Evolutionary conservation across 2,113 vertebrate species (phyloP).

Genomic region (Cottus gobio): DNA sequence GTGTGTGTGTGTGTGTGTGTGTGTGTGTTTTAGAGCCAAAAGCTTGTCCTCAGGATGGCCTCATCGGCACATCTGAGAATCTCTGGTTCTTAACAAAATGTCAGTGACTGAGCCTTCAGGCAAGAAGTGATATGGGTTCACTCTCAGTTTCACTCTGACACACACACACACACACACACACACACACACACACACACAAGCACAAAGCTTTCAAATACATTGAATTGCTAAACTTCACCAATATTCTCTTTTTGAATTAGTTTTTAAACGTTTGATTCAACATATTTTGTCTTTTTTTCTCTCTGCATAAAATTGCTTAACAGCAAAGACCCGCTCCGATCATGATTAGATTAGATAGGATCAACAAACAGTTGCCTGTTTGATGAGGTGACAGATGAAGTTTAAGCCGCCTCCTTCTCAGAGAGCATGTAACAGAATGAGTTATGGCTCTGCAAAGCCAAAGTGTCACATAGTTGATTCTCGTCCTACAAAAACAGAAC

Average conservation of each 20-base stretch:
- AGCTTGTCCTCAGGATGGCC: conserved; percentile 66
- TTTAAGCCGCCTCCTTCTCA: conserved; percentile 41
- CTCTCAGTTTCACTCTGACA: conserved; percentile 48
- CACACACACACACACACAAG: conserved; percentile 1
- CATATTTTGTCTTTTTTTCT: background rate
- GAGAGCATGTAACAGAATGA: conserved; percentile 55
- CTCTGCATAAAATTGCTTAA: background rate
- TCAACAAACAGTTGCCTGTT: conserved; percentile 54
- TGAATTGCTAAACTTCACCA: conserved; percentile 4
- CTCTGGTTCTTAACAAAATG: conserved; percentile 62
- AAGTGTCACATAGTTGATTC: conserved; percentile 76
- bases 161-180: background rate
- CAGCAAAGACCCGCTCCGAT: conserved; percentile 19
- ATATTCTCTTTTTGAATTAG: background rate
- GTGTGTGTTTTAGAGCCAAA: conserved; percentile 56
- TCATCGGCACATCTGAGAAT: conserved; percentile 72
- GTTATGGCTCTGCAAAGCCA: conserved; percentile 56
- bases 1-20: conserved; percentile 19
- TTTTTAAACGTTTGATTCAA: background rate
- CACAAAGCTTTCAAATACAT: background rate
- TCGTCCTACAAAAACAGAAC: conserved; percentile 71
- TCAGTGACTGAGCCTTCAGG: conserved; percentile 63
- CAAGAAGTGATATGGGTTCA: conserved; percentile 65
- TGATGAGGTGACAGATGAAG: conserved; percentile 43
- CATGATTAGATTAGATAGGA: conserved; percentile 51